phyloP scores from a whole-genome alignment of 1,140 invertebrate genomes.

The Carcinoscorpius rotundicauda region DNA sequence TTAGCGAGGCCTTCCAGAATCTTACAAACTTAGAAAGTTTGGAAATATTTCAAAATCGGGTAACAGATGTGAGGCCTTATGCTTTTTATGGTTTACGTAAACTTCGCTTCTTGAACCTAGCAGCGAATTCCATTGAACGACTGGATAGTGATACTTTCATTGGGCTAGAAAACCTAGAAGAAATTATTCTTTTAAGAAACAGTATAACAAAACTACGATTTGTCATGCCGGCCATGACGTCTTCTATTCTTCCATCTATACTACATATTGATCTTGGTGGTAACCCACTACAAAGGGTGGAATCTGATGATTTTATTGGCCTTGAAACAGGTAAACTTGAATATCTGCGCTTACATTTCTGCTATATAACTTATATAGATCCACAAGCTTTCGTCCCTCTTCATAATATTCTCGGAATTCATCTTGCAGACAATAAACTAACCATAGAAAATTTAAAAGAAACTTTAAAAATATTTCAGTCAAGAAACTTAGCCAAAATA shows the following conservation, averaged over 20 bases:
- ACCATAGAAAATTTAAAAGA: neutral
- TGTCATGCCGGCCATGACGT: neutral
- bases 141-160: slow-evolving; percentile 10
- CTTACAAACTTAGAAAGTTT: neutral
- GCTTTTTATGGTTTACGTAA: neutral
- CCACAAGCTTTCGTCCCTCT: neutral
- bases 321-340: neutral
- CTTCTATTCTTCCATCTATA: neutral
- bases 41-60: neutral
- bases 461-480: neutral
- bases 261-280: neutral
- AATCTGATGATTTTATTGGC: neutral
- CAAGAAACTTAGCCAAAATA: neutral
- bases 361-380: neutral
- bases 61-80: neutral
- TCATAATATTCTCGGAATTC: neutral
- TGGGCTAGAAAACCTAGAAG: slow-evolving; percentile 14
- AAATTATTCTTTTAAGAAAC: slow-evolving; percentile 1
- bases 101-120: neutral
- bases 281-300: neutral
- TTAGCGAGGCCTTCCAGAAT: neutral
- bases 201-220: neutral
- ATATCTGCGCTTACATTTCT: neutral
- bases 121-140: neutral
- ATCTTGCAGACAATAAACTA: neutral